These are phyloP conservation scores for Crypturellus undulatus DNA, from an alignment of 2,113 vertebrate genomes.

Conservation along the genomic window DNA sequence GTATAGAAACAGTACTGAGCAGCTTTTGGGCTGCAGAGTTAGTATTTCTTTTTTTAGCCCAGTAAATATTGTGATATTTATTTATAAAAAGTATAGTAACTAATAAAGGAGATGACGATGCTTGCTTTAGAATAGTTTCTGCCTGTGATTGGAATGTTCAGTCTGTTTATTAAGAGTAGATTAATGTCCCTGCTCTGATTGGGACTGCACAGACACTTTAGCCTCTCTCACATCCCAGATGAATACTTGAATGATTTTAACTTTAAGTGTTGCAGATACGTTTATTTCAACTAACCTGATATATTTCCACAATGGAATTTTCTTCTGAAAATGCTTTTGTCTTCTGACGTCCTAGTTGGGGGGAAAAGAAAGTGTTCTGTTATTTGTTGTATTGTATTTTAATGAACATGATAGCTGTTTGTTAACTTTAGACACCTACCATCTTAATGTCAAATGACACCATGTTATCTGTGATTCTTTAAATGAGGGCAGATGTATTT, in stretches of 20 bases:
- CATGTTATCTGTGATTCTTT: not conserved
- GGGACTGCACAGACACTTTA: not conserved
- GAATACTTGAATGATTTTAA: not conserved
- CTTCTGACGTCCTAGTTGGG: not conserved
- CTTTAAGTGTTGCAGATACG: not conserved
- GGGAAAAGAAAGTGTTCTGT: not conserved
- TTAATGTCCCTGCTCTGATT: not conserved
- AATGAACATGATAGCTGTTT: not conserved
- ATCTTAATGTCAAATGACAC: not conserved
- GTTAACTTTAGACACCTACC: not conserved
- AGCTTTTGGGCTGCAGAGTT: not conserved
- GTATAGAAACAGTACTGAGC: not conserved
- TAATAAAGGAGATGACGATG: not conserved
- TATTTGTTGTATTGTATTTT: not conserved
- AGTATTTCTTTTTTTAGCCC: not conserved
- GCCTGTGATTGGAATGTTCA: not conserved
- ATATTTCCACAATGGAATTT: too few species aligned
- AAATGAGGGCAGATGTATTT: not conserved
- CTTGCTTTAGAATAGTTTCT: not conserved
- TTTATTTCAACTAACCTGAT: too few species aligned
- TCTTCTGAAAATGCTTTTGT: not conserved
- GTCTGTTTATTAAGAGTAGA: not conserved
- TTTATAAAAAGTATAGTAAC: not conserved
- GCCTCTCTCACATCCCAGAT: not conserved
- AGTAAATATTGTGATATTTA: not conserved